These are phyloP conservation scores for Parazoanthus swiftii DNA, from an alignment of 92 coral and sea anemone genomes.

Conservation along the genomic window DNA sequence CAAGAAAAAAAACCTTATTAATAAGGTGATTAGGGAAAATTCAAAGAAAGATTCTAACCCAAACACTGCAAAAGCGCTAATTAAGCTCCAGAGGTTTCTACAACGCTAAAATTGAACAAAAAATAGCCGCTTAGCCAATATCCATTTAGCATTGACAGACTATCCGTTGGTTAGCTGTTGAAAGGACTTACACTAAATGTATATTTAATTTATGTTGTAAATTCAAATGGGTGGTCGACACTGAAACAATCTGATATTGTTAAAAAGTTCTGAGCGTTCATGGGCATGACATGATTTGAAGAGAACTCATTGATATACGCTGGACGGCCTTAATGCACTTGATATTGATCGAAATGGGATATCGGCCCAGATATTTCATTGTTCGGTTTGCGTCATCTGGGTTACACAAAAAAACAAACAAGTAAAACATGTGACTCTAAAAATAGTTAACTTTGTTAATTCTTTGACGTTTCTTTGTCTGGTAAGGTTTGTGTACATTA, in stretches of 20 bases:
- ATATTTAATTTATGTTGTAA: too few relatives aligned
- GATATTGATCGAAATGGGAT: not conserved
- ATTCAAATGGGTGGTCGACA: too few relatives aligned
- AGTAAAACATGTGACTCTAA: not conserved
- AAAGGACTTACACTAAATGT: too few relatives aligned
- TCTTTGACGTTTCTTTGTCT: not conserved
- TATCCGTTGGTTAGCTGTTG: not conserved
- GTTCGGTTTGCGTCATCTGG: conserved; percentile 9
- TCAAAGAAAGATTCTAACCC: not conserved
- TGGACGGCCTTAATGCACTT: not conserved
- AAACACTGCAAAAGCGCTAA: not conserved
- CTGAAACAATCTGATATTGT: too few relatives aligned
- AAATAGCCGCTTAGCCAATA: not conserved
- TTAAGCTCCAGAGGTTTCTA: not conserved
- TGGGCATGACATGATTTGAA: not conserved
- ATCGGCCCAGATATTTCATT: not conserved
- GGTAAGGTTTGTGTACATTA: not conserved
- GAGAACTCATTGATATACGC: too few relatives aligned
- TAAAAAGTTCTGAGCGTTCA: not conserved
- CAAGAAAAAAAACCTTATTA: too few relatives aligned
- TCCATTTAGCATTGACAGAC: not conserved
- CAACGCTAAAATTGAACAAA: too few relatives aligned
- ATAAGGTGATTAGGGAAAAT: too few relatives aligned
- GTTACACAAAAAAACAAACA: not conserved
- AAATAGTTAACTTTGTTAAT: not conserved